Evolutionary conservation across 1,140 invertebrate genomes (phyloP).

Genomic region (Euura lappo): DNA sequence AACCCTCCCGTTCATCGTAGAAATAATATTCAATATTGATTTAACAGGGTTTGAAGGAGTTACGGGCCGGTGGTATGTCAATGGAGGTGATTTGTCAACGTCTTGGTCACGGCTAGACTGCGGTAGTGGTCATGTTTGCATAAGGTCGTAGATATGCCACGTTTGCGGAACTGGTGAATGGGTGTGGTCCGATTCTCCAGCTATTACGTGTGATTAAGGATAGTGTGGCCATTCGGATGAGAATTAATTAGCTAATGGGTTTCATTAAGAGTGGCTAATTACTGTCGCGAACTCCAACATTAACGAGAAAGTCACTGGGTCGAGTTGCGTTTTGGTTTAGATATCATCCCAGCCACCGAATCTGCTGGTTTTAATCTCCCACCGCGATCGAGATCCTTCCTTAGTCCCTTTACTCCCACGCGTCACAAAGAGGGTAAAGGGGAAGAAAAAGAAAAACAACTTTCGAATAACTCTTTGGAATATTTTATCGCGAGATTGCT

Average conservation of each 20-base stretch:
- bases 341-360: neutral
- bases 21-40: constrained; percentile 35
- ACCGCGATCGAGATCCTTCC: neutral
- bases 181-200: neutral
- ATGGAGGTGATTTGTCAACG: constrained; percentile 28
- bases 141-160: neutral
- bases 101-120: constrained; percentile 15
- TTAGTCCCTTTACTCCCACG: neutral
- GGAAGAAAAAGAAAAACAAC: neutral
- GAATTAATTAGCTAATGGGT: constrained; percentile 1
- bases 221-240: neutral
- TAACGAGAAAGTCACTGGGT: neutral
- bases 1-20: constrained; percentile 9
- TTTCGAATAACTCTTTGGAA: neutral
- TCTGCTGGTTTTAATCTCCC: neutral
- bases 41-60: constrained; percentile 29
- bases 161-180: neutral
- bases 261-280: neutral
- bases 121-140: neutral
- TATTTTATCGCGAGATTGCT: constrained; percentile 5
- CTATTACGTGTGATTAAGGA: neutral
- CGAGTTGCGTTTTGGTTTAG: neutral
- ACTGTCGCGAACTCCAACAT: neutral
- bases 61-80: constrained; percentile 22
- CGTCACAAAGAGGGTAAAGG: neutral